A percentile compares a stretch with the other conserved stretches of the same genome.
Evolutionary conservation across 1,140 invertebrate species (phyloP).

Genomic region (Drosophila bifasciata): DNA sequence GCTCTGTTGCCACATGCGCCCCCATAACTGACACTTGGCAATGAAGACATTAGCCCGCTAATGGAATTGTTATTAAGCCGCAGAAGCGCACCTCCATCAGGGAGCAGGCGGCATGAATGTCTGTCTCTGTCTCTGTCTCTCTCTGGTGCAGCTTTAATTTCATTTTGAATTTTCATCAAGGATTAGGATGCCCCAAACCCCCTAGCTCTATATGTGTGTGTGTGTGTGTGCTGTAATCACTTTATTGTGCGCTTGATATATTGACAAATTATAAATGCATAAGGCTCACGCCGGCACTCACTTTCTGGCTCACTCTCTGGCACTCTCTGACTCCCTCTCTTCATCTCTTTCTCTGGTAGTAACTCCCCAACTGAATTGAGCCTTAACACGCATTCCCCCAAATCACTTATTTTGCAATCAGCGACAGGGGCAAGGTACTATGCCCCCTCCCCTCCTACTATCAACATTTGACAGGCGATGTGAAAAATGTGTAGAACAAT

Average conservation of each 20-base stretch:
- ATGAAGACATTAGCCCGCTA: constrained; percentile 82
- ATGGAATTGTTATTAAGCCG: constrained; percentile 82
- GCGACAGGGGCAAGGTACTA: no score
- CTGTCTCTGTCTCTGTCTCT: constrained; percentile 32
- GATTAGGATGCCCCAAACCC: constrained; percentile 10
- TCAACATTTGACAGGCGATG: constrained; percentile 57
- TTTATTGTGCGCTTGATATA: constrained; percentile 78
- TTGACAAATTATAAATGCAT: constrained; percentile 80
- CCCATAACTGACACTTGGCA: constrained; percentile 80
- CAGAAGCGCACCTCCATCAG: constrained; percentile 35
- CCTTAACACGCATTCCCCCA: constrained; percentile 56
- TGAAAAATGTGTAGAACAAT: constrained; percentile 73
- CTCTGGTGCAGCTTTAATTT: constrained; percentile 66
- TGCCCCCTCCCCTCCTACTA: no score
- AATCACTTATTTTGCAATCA: constrained; percentile 80
- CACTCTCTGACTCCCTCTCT: no score
- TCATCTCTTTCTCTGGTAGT: not conserved
- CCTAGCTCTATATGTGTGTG: not conserved
- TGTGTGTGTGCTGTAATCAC: constrained; percentile 58
- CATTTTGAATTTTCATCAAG: constrained; percentile 47
- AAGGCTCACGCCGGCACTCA: constrained; percentile 12
- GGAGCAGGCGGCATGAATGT: constrained; percentile 4
- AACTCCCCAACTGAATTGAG: constrained; percentile 43
- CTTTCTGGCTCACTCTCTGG: no score
- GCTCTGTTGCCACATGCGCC: constrained; percentile 37